Evolutionary conservation across 1,140 invertebrate genomes (phyloP), one percentile per base, ranked within the genome.

Genomic region (Bilobella aurantiaca): DNA sequence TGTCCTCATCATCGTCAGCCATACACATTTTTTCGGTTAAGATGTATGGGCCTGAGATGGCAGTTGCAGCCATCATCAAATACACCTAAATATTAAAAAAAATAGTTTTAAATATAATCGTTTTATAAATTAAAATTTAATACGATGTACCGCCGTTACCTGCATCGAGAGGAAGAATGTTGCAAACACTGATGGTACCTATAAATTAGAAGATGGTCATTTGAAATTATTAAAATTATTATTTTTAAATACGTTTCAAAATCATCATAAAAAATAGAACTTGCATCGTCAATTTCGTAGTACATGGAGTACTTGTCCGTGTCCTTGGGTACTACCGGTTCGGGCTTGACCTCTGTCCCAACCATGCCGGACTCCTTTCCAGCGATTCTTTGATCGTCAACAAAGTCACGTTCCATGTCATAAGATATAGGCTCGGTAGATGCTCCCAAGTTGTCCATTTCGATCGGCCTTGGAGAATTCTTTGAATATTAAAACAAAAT

Each of bases 51-150:
- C 25, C 29, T 5, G 29, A 29, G 3, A 31, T 3, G 21, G 29
- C 29, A 31, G 29, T 31, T 25, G 3, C 57, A 58, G 57, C 57
- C 25, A 58, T 58, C 57, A 58, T 58, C 12, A 58, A 21, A 21
- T 58, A 58, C 27, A 29, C 29, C 57, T 58, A 31, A 58, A 23
- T 58, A 58, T 14, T 23, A 8, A 56, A n/a, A 58, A 58, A 8
- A n/a, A n/a, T n/a, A n/a, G n/a, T n/a, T n/a, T n/a, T n/a, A n/a
- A n/a, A n/a, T n/a, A n/a, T n/a, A n/a, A n/a, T n/a, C n/a, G n/a
- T n/a, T n/a, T n/a, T n/a, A n/a, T n/a, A n/a, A n/a, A 23, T 23
- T 23, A 5, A 12, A 53, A 23, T 53, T 42, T 53, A 53, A 8
- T 23, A 53, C 12, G 5, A 14, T 53, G 49, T 16, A 5, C 5